Evolutionary conservation across 2,113 vertebrate genomes (phyloP).

Genomic region (Microcebus jonahi): DNA sequence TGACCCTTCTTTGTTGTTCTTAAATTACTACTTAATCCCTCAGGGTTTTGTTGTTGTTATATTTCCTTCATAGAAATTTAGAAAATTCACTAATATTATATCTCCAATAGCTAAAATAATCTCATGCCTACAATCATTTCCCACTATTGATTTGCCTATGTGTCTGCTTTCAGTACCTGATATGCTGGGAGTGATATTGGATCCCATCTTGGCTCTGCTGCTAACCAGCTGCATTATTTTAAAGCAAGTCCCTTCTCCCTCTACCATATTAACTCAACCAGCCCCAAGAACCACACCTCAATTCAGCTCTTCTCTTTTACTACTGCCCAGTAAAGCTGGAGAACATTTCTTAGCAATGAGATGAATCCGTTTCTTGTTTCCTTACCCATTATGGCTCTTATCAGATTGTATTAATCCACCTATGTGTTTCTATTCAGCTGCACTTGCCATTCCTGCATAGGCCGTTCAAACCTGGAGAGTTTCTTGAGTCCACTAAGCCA

Average conservation of each 20-base stretch:
- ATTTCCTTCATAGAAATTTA: slow-evolving; percentile 5
- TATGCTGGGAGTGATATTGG: too few relatives aligned
- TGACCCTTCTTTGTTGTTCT: not conserved
- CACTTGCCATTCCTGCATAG: not conserved
- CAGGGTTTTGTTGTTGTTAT: not conserved
- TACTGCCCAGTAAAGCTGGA: not conserved
- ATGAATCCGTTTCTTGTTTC: not conserved
- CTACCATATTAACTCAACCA: fast-evolving
- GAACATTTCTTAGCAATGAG: not conserved
- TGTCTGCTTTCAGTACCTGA: not conserved
- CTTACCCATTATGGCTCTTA: not conserved
- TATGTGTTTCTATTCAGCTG: not conserved
- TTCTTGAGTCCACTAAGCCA: not conserved
- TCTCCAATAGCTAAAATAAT: not conserved
- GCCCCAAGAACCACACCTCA: not conserved
- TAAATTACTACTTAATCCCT: not conserved
- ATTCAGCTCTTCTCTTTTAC: not conserved
- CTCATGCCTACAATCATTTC: not conserved
- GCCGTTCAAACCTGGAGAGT: not conserved
- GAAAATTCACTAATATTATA: not conserved
- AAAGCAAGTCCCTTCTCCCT: not conserved
- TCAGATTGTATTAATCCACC: not conserved
- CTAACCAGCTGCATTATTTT: not conserved
- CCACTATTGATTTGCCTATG: not conserved
- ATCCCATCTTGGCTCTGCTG: fast-evolving